phyloP scores from a whole-genome alignment of 2,888 invertebrate genomes.

The Himalopsyche japonica region DNA sequence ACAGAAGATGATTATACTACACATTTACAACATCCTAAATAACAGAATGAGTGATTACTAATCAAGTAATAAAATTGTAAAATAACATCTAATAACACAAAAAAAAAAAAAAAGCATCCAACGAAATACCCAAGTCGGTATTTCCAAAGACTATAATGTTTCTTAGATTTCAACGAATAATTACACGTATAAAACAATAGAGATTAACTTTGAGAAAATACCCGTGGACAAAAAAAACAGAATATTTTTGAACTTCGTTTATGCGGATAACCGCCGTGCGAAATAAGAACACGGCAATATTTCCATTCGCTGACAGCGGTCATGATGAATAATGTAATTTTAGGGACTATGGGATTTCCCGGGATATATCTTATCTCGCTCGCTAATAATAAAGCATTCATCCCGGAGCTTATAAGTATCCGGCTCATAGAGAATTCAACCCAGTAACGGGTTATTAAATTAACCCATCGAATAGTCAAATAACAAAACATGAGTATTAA shows the following conservation, averaged over 20 bases:
- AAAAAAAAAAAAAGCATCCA: neutral
- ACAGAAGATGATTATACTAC: neutral
- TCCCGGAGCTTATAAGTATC: neutral
- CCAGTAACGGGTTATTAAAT: neutral
- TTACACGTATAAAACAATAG: neutral
- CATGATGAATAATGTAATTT: neutral
- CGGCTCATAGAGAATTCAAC: neutral
- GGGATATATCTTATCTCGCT: neutral
- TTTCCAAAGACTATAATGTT: neutral
- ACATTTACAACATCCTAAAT: neutral
- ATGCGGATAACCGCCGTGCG: neutral
- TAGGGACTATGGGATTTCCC: neutral
- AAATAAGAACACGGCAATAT: neutral
- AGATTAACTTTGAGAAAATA: neutral
- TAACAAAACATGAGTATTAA: no score
- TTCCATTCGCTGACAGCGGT: neutral
- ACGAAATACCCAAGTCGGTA: neutral
- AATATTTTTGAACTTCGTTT: neutral
- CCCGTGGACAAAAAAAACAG: neutral
- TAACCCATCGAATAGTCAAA: neutral
- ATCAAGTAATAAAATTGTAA: neutral
- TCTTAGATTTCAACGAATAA: neutral
- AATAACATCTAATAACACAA: neutral
- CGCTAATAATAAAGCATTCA: neutral
- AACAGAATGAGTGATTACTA: neutral